phyloP scores from a whole-genome alignment of 2,888 invertebrate genomes.

The Leptopilina syphax region DNA sequence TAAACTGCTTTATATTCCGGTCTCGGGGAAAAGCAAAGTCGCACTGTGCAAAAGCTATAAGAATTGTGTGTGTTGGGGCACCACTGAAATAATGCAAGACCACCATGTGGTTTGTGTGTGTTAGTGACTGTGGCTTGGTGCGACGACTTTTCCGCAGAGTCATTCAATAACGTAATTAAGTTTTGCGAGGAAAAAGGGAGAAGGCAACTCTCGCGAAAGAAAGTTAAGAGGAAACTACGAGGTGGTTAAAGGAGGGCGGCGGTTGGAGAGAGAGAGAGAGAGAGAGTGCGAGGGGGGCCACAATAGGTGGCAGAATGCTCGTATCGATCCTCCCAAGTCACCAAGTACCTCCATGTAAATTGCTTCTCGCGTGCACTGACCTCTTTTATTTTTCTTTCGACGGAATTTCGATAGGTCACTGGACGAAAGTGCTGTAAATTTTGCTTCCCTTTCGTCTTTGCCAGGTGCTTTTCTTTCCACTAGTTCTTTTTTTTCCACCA shows the following conservation, averaged over 20 bases:
- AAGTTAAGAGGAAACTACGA: slow-evolving; percentile 34
- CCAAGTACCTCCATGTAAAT: slow-evolving; percentile 59
- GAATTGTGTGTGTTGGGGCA: slow-evolving; percentile 47
- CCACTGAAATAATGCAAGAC: slow-evolving; percentile 65
- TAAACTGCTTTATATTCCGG: slow-evolving; percentile 64
- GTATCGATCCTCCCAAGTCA: slow-evolving; percentile 52
- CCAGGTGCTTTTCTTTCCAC: slow-evolving; percentile 34
- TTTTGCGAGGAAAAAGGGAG: slow-evolving; percentile 51
- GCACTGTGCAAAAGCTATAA: slow-evolving; percentile 50
- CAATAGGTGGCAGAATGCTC: slow-evolving; percentile 45
- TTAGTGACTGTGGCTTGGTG: neutral
- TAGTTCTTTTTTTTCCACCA: no score
- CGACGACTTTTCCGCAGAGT: slow-evolving; percentile 59
- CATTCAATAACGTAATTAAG: slow-evolving; percentile 68
- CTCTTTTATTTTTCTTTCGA: slow-evolving; percentile 42
- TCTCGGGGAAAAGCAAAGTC: slow-evolving; percentile 57
- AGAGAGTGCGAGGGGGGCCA: neutral
- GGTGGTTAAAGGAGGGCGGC: slow-evolving; percentile 4
- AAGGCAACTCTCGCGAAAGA: slow-evolving; percentile 25
- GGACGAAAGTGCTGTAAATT: neutral
- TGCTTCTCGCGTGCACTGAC: slow-evolving; percentile 58
- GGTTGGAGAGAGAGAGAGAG: no score
- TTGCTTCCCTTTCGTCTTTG: neutral
- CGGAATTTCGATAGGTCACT: slow-evolving; percentile 36
- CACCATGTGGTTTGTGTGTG: slow-evolving; percentile 44